Percentiles rank a stretch among this genome's conserved stretches.
phyloP scores from a whole-genome alignment of 2,797 vertebrate species.

The Coracias cyanogaster region DNA sequence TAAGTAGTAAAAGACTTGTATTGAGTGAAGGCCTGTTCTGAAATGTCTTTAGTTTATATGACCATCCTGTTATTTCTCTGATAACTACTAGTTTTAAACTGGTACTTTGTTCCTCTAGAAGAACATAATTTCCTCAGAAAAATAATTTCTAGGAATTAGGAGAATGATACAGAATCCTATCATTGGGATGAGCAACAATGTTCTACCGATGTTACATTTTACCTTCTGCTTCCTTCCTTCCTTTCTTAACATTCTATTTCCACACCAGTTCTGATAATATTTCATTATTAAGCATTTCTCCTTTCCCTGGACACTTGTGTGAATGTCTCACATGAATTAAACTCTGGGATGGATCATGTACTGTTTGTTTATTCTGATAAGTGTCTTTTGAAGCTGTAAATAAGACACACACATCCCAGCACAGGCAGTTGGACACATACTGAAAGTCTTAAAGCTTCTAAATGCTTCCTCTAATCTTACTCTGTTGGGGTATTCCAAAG shows the following conservation, averaged over 20 bases:
- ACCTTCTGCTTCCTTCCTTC: background rate
- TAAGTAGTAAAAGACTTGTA: background rate
- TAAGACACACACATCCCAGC: background rate
- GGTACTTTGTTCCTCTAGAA: background rate
- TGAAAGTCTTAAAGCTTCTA: background rate
- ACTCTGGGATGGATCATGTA: background rate
- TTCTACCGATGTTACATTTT: background rate
- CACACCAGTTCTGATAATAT: background rate
- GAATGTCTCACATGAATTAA: background rate
- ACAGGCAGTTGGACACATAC: background rate
- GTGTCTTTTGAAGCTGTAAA: background rate
- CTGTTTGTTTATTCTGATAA: background rate
- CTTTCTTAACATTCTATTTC: background rate
- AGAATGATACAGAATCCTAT: background rate
- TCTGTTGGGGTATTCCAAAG: background rate
- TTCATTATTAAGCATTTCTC: background rate
- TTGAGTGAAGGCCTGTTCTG: background rate
- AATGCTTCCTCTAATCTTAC: background rate
- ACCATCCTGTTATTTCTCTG: background rate
- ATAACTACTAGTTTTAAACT: background rate
- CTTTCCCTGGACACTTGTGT: background rate
- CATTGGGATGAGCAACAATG: background rate
- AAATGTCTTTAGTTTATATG: background rate
- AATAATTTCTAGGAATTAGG: background rate
- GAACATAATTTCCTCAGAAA: background rate